Percentiles rank a stretch among this genome's conserved stretches.
phyloP scores from a whole-genome alignment of 2,797 vertebrate genomes.

The Scolopax rusticola region DNA sequence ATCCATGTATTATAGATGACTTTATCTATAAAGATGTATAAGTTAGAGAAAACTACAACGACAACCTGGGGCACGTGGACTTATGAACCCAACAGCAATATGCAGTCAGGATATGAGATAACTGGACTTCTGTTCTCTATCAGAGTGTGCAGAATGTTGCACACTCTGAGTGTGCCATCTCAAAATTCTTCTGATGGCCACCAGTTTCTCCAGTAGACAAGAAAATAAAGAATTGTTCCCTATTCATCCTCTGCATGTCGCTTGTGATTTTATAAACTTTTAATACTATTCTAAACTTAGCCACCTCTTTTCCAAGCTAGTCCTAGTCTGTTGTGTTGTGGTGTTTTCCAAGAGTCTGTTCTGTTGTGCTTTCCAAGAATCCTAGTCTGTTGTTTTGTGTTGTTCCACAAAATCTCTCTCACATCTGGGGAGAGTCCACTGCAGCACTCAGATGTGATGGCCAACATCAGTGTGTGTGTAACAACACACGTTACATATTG shows the following conservation, averaged over 20 bases:
- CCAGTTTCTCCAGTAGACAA: neutral
- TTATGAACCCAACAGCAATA: neutral
- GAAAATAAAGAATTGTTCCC: neutral
- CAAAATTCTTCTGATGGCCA: neutral
- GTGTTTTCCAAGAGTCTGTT: neutral
- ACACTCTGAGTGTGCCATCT: neutral
- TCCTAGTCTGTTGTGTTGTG: neutral
- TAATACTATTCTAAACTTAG: neutral
- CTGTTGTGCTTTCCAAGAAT: neutral
- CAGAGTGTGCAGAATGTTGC: neutral
- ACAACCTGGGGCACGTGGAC: neutral
- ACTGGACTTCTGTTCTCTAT: neutral
- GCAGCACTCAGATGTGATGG: neutral
- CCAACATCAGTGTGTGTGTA: neutral
- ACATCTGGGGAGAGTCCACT: neutral
- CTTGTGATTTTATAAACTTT: neutral
- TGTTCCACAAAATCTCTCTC: neutral
- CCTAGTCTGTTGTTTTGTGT: too few relatives aligned
- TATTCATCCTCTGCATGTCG: neutral
- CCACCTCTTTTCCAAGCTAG: neutral
- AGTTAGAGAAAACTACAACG: neutral
- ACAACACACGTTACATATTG: neutral
- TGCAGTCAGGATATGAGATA: neutral
- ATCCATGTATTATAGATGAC: neutral
- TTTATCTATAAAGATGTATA: neutral